Base-by-base conservation (phyloP, 2,888 invertebrate species). In the Sarcophaga variegata region DNA sequence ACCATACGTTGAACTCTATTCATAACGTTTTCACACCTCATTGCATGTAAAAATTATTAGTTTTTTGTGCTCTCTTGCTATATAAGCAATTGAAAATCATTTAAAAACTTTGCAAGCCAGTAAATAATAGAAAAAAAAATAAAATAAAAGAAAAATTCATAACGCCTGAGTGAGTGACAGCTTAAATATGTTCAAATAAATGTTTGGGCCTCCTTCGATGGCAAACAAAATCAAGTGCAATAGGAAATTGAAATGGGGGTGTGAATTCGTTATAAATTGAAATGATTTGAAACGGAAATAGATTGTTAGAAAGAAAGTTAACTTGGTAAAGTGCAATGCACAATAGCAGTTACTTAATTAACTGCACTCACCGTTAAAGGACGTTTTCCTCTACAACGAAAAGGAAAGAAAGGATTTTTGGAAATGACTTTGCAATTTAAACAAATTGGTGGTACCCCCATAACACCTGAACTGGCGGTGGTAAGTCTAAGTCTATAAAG, bases 391-490 rank as follows among this genome's bases (percentile, higher is more conserved):
- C 5, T n/a, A n/a, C 12, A 6, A 47, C 10, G 25, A 67, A 66
- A 79, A 49, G 37, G 37, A 54, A 14, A 82, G 62, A 77, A 60
- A 20, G 54, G 72, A 22, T 62, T 22, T 63, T 45, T 63, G 17
- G 85, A 64, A 25, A 93, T 93, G 92, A 89, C 90, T 87, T 89
- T 89, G 77, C 89, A 90, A 83, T 91, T 91, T 86, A 88, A 94
- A 94, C 75, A 95, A 95, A 64, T 92, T 86, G 93, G 92, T 84
- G 96, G 96, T 3, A 94, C 92, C 67, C 95, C 96, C 17, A 96
- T 96, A 81, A 95, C 95, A 37, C 95, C 95, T 80, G 95, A 95
- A 85, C 92, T 95, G 87, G 96, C 96, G 71, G 94, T 94, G 91
- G 96, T 96, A 93, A 95, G 94, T 77, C 66, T 25, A 66, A 95